Percentiles rank a stretch among this genome's conserved stretches.
phyloP scores from a whole-genome alignment of 2,113 vertebrate genomes.

The Crotalus helleri region DNA sequence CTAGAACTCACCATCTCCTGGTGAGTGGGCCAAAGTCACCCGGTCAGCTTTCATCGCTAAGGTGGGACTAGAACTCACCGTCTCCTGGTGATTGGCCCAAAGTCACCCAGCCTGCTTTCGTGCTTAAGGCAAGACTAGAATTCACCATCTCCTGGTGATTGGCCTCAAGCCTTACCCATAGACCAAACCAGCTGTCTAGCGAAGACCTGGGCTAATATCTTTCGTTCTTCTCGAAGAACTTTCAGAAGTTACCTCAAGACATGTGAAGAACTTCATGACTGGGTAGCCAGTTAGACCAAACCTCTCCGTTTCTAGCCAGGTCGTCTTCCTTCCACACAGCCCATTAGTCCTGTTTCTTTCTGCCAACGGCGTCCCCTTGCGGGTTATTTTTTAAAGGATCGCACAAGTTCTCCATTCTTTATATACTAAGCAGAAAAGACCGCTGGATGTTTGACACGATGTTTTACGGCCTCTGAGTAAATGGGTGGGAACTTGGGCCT shows the following conservation, averaged over 20 bases:
- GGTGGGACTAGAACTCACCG: no score
- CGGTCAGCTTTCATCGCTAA: no score
- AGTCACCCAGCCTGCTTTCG: no score
- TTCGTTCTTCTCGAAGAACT: background rate
- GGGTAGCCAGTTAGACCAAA: background rate
- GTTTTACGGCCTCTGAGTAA: background rate
- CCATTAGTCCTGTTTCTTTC: background rate
- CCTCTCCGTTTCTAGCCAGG: background rate
- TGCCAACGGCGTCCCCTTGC: background rate
- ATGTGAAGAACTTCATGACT: background rate
- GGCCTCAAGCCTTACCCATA: no score
- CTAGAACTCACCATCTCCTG: no score
- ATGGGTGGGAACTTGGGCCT: background rate
- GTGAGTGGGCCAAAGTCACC: no score
- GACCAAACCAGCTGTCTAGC: background rate
- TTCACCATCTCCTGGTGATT: no score
- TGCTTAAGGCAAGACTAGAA: no score
- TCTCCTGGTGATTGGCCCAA: no score
- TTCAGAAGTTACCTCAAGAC: background rate
- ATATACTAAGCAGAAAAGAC: background rate
- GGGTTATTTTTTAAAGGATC: background rate
- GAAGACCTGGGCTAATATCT: background rate
- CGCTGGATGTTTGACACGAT: background rate
- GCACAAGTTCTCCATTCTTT: background rate
- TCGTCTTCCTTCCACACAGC: no score